Evolutionary conservation across 1,140 invertebrate genomes (phyloP).

Genomic region (fruit fly (Drosophila melanogaster)): Release_6_plus_ISO1_MT NC_004354.4:18011501-18012000

Average conservation of each 20-base stretch:
- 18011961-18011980: conserved; percentile 49
- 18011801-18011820: no score
- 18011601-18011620: conserved; percentile 21
- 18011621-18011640: neutral
- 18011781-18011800: no score
- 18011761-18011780: no score
- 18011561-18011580: conserved; percentile 63
- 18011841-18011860: no score
- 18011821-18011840: no score
- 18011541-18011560: conserved; percentile 38
- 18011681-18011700: neutral
- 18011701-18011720: no score
- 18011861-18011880: no score
- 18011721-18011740: no score
- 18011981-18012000: conserved; percentile 79
- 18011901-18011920: neutral
- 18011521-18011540: conserved; percentile 4
- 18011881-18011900: no score
- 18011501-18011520: conserved; percentile 40
- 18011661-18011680: neutral
- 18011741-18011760: no score
- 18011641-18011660: neutral
- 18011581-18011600: conserved; percentile 66
- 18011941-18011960: neutral
- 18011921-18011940: no score